Percentiles rank a stretch among this genome's conserved stretches.
Evolutionary conservation across 2,797 vertebrate species (phyloP).

Genomic region (Carduelis carduelis): DNA sequence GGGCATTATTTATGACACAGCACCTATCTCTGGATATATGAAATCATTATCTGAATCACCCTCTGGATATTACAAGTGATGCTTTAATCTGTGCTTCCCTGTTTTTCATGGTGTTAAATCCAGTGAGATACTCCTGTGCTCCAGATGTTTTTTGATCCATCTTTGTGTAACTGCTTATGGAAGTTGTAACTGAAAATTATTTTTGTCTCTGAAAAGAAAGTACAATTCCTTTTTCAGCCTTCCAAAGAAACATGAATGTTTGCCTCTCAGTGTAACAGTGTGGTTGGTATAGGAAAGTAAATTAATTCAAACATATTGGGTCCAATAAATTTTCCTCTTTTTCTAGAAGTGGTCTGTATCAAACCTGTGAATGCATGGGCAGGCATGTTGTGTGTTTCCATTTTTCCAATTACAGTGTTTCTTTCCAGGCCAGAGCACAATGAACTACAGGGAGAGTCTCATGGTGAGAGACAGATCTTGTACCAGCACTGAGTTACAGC

Average conservation of each 20-base stretch:
- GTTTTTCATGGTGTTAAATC: neutral
- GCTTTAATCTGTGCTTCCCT: neutral
- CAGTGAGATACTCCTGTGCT: neutral
- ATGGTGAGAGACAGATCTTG: neutral
- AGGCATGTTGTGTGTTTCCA: neutral
- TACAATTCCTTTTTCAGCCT: neutral
- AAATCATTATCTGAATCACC: neutral
- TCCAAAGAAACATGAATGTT: neutral
- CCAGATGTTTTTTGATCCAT: neutral
- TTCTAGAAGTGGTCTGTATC: neutral
- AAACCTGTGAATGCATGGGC: neutral
- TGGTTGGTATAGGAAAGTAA: neutral
- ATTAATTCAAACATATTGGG: neutral
- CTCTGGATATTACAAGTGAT: neutral
- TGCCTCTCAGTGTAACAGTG: neutral
- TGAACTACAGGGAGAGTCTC: neutral
- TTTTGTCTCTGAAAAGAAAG: neutral
- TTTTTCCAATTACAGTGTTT: neutral
- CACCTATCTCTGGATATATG: neutral
- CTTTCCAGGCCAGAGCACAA: neutral
- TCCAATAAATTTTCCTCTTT: neutral
- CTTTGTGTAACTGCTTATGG: neutral
- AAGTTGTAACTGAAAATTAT: neutral
- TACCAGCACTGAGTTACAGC: neutral
- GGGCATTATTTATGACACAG: neutral